Evolutionary conservation across 1,140 invertebrate species (phyloP).

Genomic region (Drosophila ambigua): DNA sequence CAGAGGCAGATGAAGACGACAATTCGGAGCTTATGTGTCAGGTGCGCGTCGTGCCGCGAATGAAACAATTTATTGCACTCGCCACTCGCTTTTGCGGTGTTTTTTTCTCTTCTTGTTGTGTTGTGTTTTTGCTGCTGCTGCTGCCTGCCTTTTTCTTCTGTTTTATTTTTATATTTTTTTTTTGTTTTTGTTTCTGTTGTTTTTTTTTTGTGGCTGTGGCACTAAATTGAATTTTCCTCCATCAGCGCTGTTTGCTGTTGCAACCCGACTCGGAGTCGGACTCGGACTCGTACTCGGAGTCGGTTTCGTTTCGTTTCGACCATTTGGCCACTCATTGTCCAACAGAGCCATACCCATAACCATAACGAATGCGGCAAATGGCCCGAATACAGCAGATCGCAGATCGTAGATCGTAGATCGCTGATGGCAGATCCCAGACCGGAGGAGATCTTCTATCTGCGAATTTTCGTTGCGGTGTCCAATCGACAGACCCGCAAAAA

Average conservation of each 20-base stretch:
- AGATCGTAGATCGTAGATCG: constrained; percentile 5
- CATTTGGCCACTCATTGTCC: constrained; percentile 47
- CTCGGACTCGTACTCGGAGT: not conserved
- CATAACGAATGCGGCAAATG: constrained; percentile 45
- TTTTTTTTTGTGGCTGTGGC: constrained; percentile 32
- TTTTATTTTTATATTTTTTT: not conserved
- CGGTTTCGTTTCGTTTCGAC: constrained; percentile 17
- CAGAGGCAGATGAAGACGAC: constrained; percentile 64
- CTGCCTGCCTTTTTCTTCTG: not conserved
- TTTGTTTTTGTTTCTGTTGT: not conserved
- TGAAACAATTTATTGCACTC: constrained; percentile 78
- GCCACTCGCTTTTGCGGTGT: constrained; percentile 39
- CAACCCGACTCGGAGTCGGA: constrained; percentile 13
- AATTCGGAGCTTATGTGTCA: constrained; percentile 76
- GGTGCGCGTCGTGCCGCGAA: constrained; percentile 73
- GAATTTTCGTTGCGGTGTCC: constrained; percentile 17
- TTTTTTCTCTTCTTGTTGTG: constrained; percentile 1
- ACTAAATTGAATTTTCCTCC: constrained; percentile 68
- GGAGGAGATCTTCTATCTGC: too few species aligned
- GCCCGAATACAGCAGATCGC: constrained; percentile 26
- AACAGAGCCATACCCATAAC: constrained; percentile 33
- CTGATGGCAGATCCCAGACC: too few species aligned
- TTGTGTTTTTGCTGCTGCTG: constrained; percentile 2
- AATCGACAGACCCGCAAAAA: constrained; percentile 11
- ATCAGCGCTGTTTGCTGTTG: constrained; percentile 24